Evolutionary conservation across 2,888 invertebrate genomes (phyloP), one percentile per base, ranked within the genome.

Genomic region (Hirtodrosophila cameraria): DNA sequence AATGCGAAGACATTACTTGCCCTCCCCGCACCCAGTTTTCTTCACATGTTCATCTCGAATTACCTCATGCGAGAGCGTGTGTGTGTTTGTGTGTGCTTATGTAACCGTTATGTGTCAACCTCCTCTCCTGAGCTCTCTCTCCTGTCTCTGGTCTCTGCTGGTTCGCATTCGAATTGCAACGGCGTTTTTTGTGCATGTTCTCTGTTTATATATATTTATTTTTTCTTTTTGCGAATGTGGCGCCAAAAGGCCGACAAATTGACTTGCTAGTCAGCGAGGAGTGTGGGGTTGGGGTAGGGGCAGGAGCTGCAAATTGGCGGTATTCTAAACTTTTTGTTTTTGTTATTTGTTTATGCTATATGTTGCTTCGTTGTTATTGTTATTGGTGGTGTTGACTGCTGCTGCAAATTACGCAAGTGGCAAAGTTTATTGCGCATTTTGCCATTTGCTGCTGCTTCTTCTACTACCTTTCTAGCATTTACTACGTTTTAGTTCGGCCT

Each of bases 161-260:
- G n/a, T n/a, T n/a, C n/a, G n/a, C 31, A 48, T 39, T 16, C 46
- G 43, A 31, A 55, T 63, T 75, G 64, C 71, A 75, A 50, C 52
- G 52, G 27, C 46, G 12, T 13, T 46, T 52, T 58, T 53, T 27
- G 15, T 36, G 30, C 25, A 38, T 35, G 75, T 50, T 58, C 53
- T 79, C 65, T 85, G 79, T 75, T 79, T 79, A 75, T 86, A 70
- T n/a, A n/a, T n/a, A n/a, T n/a, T n/a, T n/a, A n/a, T n/a, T n/a
- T n/a, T n/a, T 63, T 74, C 68, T 75, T 77, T 75, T 78, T 64
- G 82, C 69, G 41, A 78, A 65, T 72, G 71, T 74, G 82, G 86
- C 82, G 87, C 86, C 87, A 74, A 71, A 71, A 74, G 62, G 57
- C 70, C 69, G 75, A 57, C 75, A 33, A 30, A 35, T 39, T 35